Conservation (phyloP, 2,113 vertebrate genomes). For the Gasterosteus aculeatus region DNA sequence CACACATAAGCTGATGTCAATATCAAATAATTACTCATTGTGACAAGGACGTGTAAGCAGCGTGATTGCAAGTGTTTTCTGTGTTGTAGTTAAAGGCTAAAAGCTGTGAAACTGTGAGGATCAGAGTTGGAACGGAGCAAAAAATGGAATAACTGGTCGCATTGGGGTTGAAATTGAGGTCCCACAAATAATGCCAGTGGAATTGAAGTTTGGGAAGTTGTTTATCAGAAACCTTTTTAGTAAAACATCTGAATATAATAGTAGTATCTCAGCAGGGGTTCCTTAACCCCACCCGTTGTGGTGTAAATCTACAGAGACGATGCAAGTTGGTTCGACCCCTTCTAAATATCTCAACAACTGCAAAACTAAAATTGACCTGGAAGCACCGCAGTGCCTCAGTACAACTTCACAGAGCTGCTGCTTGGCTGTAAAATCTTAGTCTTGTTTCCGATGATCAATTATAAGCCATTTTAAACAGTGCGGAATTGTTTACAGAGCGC, state of each 20-base stretch:
- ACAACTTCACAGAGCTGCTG: background rate
- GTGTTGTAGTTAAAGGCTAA: conserved; percentile 63
- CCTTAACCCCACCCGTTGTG: background rate
- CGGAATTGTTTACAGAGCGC: no score
- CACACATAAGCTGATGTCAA: conserved; percentile 66
- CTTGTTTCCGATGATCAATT: no score
- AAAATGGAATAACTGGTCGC: conserved; percentile 38
- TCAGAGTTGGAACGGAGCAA: conserved; percentile 33
- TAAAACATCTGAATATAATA: background rate
- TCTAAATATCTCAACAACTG: background rate
- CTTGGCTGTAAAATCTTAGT: no score
- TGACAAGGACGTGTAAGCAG: conserved; percentile 66
- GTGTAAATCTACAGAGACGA: background rate
- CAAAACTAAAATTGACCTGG: background rate
- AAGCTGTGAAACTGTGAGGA: conserved; percentile 66
- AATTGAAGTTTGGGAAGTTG: conserved; percentile 7
- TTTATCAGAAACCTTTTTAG: background rate
- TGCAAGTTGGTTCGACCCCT: background rate
- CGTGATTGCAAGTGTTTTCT: conserved; percentile 60
- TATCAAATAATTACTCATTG: conserved; percentile 70
- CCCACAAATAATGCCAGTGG: background rate
- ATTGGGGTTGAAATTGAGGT: conserved; percentile 20
- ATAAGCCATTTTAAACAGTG: no score
- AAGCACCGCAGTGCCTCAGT: background rate
- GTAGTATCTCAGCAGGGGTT: background rate